Evolutionary conservation across 2,888 invertebrate species (phyloP).

Genomic region (Orthosia incerta): DNA sequence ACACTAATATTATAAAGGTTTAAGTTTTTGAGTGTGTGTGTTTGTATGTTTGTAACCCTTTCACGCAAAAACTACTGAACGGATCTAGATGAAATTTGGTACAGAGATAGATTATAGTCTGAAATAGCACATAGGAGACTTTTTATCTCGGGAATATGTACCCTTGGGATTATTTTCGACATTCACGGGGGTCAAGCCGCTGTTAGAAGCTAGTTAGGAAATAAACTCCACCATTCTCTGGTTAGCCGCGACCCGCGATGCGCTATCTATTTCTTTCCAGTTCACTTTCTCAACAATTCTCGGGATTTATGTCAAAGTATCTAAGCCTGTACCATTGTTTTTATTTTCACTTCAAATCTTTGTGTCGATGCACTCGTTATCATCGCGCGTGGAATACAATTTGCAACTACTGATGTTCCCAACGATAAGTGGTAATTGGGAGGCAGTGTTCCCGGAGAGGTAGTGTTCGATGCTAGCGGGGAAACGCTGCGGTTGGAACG

Average conservation of each 20-base stretch:
- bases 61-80: too few relatives aligned
- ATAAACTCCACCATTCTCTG: conserved; percentile 22
- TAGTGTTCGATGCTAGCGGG: conserved; percentile 12
- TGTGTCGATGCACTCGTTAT: conserved; percentile 81
- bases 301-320: conserved; percentile 61
- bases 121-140: too few relatives aligned
- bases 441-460: conserved; percentile 61
- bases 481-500: conserved; percentile 58
- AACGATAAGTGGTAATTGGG: conserved; percentile 87
- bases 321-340: conserved; percentile 71
- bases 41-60: too few relatives aligned
- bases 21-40: too few relatives aligned
- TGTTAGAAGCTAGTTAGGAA: neutral
- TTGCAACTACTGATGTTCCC: conserved; percentile 86
- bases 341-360: conserved; percentile 75
- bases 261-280: conserved; percentile 46
- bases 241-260: conserved; percentile 40
- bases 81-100: too few relatives aligned
- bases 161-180: too few relatives aligned
- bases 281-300: conserved; percentile 62
- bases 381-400: conserved; percentile 78
- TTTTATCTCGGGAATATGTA: too few relatives aligned
- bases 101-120: too few relatives aligned
- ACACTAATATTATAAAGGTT: too few relatives aligned
- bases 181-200: too few relatives aligned